Evolutionary conservation across 2,797 vertebrate species (phyloP), one percentile per base, ranked within the genome.

Genomic region (Neomorphus geoffroyi): DNA sequence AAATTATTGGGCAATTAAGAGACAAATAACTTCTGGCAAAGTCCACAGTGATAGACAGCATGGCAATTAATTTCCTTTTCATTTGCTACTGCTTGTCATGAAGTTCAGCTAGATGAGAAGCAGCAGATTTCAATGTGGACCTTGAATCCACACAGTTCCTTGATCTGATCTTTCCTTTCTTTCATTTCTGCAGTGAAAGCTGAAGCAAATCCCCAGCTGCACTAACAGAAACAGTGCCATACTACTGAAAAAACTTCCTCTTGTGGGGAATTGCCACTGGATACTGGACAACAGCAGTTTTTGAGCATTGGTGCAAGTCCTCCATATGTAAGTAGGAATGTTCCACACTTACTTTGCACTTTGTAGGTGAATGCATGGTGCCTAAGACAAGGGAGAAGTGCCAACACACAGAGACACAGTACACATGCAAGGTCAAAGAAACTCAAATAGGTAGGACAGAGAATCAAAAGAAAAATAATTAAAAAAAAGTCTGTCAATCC

Each of bases 1-100:
- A 15, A 90, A 80, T 67, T 75, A 86, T 86, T 89, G 77, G 65
- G 41, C 61, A 80, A 21, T 75, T 75, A 56, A 67, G 46, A 94
- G 41, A 87, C 56, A 92, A 79, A 80, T 58, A 88, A 28, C 28
- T 95, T 87, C 78, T 73, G 32, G 43, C 73, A 56, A 87, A 90
- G 33, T 66, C 60, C 50, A 24, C 6, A 35, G 28, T 13, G 16
- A 83, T 4, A 58, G 77, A 39, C n/a, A 43, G 23, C 2, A 53
- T 2, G 6, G 15, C 48, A 60, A 35, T 62, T 9, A 81, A 92
- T 93, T 88, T 77, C 39, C 27, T 51, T 86, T 58, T 69, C 48
- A 22, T 77, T 94, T 79, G 28, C 51, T 90, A 37, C 30, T 5
- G 30, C 28, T 12, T 90, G 24, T 75, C 23, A 0, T 9, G 58